Evolutionary conservation across 2,888 invertebrate genomes (phyloP).

Genomic region (Isotomurus palustris): DNA sequence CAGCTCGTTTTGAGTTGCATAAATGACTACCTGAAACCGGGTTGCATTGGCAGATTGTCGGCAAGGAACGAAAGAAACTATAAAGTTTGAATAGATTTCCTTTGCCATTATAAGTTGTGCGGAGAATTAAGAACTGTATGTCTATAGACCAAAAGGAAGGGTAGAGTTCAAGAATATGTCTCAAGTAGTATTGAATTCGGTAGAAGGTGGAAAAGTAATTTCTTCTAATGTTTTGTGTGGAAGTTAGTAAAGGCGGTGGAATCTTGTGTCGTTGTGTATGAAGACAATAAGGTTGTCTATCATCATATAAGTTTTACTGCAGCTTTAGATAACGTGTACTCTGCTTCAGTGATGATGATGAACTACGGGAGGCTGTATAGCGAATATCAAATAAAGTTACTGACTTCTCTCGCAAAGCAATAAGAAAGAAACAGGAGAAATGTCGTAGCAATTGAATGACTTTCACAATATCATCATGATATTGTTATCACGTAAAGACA

Average conservation of each 20-base stretch:
- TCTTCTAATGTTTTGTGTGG: no score
- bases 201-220: no score
- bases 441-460: slow-evolving; percentile 34
- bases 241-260: no score
- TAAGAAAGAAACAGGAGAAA: slow-evolving; percentile 35
- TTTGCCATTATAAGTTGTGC: background rate
- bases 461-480: slow-evolving; percentile 25
- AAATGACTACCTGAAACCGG: no score
- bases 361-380: no score
- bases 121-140: background rate
- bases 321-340: no score
- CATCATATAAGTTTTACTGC: no score
- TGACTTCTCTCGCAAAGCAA: background rate
- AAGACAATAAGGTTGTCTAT: no score
- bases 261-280: no score
- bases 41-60: slow-evolving; percentile 13
- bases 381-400: background rate
- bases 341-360: no score
- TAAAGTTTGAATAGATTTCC: slow-evolving; percentile 6
- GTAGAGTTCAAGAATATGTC: background rate
- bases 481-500: slow-evolving; percentile 43
- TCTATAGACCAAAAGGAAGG: background rate
- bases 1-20: no score
- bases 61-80: slow-evolving; percentile 2
- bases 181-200: background rate